Conservation (phyloP, 2,888 invertebrate species). For the Parapristionchus giblindavisi region DNA sequence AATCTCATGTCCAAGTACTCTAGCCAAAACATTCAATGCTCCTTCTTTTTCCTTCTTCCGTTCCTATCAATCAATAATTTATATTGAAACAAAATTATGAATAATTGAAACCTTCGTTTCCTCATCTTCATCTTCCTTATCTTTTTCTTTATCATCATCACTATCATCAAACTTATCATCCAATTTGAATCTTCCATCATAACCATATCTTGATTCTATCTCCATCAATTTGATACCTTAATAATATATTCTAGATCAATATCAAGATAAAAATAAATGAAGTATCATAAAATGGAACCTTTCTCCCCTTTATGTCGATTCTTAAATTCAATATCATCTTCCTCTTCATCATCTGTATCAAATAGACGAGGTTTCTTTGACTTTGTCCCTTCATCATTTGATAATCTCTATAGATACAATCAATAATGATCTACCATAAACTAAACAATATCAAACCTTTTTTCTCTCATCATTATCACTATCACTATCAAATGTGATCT, state of each 20-base stretch:
- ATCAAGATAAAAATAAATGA: neutral
- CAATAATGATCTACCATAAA: neutral
- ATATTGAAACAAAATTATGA: too few relatives aligned
- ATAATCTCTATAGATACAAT: neutral
- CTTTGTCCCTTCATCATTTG: neutral
- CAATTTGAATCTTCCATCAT: constrained; percentile 52
- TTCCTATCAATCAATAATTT: constrained; percentile 43
- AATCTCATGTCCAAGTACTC: constrained; percentile 52
- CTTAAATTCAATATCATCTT: constrained; percentile 12
- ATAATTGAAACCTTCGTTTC: too few relatives aligned
- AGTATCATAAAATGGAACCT: neutral
- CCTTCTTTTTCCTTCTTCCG: constrained; percentile 51
- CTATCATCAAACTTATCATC: constrained; percentile 48
- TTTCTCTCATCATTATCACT: constrained; percentile 25
- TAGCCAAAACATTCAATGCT: constrained; percentile 52
- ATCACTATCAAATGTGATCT: constrained; percentile 27
- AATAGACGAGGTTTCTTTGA: neutral
- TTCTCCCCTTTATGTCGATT: constrained; percentile 29
- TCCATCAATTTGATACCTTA: constrained; percentile 53
- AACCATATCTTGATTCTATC: constrained; percentile 49
- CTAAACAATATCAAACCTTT: neutral
- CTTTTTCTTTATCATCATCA: constrained; percentile 40
- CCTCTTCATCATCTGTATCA: constrained; percentile 20
- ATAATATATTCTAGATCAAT: neutral
- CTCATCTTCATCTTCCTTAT: constrained; percentile 34